Conservation (phyloP, 2,888 invertebrate genomes). For the Thereva nobilitata region DNA sequence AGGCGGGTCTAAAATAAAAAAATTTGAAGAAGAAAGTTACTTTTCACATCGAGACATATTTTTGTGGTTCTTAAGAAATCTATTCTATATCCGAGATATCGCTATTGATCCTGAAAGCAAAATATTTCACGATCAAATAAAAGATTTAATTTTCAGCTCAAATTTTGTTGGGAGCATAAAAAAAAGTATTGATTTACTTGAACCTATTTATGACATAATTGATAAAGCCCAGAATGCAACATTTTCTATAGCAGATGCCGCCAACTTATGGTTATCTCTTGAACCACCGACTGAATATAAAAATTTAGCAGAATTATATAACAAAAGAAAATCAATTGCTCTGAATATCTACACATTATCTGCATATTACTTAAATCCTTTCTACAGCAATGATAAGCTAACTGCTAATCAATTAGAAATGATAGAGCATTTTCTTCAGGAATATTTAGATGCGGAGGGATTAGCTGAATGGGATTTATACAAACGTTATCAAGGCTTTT, state of each 20-base stretch:
- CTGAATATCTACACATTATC: too few species aligned
- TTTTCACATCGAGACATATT: not conserved
- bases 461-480: not conserved
- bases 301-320: slow-evolving; percentile 7
- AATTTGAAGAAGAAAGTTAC: not conserved
- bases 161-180: slow-evolving; percentile 31
- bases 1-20: not conserved
- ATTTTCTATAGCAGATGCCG: slow-evolving; percentile 36
- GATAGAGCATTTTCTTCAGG: slow-evolving; percentile 17
- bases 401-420: too few species aligned
- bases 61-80: not conserved
- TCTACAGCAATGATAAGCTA: too few species aligned
- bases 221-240: slow-evolving; percentile 20
- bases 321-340: too few species aligned
- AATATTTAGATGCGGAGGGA: slow-evolving; percentile 31
- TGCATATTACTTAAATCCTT: too few species aligned
- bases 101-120: not conserved
- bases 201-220: not conserved
- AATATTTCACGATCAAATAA: not conserved
- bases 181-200: not conserved
- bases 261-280: slow-evolving; percentile 36
- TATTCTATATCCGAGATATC: not conserved
- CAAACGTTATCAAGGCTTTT: not conserved
- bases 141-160: too few species aligned
- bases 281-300: slow-evolving; percentile 31